Evolutionary conservation across 30 jellyfish, hydroid and myxozoan species (phyloP).

Genomic region (Sanderia malayensis): DNA sequence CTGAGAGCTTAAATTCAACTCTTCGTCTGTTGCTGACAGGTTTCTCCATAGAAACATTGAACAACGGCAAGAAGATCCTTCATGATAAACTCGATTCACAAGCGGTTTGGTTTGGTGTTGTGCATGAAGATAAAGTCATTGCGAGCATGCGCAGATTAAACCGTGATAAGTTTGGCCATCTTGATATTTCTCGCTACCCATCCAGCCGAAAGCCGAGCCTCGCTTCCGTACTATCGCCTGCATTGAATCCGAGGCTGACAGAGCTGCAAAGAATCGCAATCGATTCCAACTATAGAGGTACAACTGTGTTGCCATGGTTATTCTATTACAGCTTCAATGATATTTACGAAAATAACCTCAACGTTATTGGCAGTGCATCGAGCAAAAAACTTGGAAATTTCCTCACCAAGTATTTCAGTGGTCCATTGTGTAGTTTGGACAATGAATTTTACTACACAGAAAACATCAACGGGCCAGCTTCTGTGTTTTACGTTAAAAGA

Average conservation of each 20-base stretch:
- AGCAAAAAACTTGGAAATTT: neutral
- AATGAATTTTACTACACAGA: neutral
- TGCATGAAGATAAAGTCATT: slow-evolving; percentile 31
- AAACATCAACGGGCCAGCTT: neutral
- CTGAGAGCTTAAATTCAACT: too few relatives aligned
- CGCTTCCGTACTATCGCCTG: slow-evolving; percentile 3
- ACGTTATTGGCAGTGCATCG: slow-evolving; percentile 3
- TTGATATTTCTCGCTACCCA: slow-evolving; percentile 65
- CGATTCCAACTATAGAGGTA: neutral
- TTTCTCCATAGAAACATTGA: slow-evolving; percentile 37
- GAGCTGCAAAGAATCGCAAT: slow-evolving; percentile 2
- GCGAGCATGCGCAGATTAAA: slow-evolving; percentile 62
- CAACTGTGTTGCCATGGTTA: slow-evolving; percentile 4
- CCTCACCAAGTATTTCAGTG: neutral
- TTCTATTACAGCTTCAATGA: neutral
- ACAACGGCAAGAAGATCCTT: slow-evolving; percentile 41
- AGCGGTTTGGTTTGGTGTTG: slow-evolving; percentile 70
- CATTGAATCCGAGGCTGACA: slow-evolving; percentile 7
- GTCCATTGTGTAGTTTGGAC: neutral
- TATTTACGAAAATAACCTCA: neutral
- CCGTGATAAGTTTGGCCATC: slow-evolving; percentile 57
- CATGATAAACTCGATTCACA: slow-evolving; percentile 61
- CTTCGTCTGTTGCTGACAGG: slow-evolving; percentile 33
- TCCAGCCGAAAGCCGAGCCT: slow-evolving; percentile 62
- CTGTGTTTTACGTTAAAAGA: neutral